These are phyloP conservation scores for Megaustenia siamemsis DNA, from an alignment of 2,888 invertebrate species.

Conservation along the genomic window DNA sequence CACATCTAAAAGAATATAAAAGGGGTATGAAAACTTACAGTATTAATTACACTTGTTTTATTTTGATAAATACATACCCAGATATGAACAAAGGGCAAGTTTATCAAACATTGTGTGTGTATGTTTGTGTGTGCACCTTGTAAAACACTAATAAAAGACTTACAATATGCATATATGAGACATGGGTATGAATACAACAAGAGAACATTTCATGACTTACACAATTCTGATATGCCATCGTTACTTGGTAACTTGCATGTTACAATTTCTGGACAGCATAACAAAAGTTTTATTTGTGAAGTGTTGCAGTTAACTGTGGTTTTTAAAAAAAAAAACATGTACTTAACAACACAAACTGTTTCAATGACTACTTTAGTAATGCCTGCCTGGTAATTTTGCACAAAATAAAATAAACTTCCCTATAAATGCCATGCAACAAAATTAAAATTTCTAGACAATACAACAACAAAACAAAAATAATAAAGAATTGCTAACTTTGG, in stretches of 20 bases:
- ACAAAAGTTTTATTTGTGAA: background rate
- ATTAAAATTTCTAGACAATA: background rate
- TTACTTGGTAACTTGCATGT: background rate
- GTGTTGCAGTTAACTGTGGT: background rate
- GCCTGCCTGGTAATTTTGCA: background rate
- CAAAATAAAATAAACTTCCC: background rate
- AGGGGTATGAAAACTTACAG: too few species aligned
- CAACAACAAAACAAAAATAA: background rate
- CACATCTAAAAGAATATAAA: too few species aligned
- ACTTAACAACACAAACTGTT: background rate
- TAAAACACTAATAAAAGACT: too few species aligned
- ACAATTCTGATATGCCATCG: background rate
- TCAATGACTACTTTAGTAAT: background rate
- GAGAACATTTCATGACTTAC: background rate
- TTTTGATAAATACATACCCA: too few species aligned
- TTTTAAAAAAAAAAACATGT: too few species aligned
- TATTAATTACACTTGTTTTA: too few species aligned
- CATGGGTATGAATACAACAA: slow-evolving; percentile 3
- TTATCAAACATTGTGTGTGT: too few species aligned
- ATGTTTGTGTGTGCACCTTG: too few species aligned
- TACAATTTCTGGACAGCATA: background rate
- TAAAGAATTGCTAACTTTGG: slow-evolving; percentile 13
- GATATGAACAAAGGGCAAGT: too few species aligned
- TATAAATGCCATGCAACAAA: background rate
- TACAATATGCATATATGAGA: slow-evolving; percentile 29